phyloP scores from a whole-genome alignment of 2,113 vertebrate species.

The Dinomys branickii region DNA sequence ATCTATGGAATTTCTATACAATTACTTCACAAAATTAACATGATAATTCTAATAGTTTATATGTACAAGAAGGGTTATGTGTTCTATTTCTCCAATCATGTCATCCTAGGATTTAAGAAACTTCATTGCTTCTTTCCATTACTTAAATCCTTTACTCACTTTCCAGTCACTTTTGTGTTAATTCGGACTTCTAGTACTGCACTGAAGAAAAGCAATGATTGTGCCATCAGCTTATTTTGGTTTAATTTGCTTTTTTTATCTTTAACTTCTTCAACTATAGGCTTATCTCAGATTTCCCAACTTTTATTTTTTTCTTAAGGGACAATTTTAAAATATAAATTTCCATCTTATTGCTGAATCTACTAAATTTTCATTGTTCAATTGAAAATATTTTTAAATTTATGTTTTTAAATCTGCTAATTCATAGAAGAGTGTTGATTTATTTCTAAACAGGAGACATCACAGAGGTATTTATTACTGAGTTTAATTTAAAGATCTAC shows the following conservation, averaged over 20 bases:
- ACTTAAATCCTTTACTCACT: neutral
- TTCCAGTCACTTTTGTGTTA: neutral
- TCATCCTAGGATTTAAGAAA: neutral
- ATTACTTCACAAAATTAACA: neutral
- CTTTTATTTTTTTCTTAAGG: neutral
- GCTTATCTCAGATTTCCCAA: neutral
- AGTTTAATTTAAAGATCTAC: neutral
- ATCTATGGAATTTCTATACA: neutral
- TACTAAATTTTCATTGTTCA: neutral
- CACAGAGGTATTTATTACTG: neutral
- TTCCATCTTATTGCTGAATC: neutral
- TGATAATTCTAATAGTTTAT: neutral
- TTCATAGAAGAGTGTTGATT: neutral
- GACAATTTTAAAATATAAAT: neutral
- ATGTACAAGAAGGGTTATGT: neutral
- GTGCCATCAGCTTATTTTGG: neutral
- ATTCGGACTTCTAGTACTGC: neutral
- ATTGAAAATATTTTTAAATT: neutral
- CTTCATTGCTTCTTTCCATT: neutral
- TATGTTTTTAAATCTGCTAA: neutral
- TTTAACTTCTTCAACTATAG: neutral
- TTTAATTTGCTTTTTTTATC: neutral
- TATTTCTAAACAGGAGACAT: neutral
- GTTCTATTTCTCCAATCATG: neutral
- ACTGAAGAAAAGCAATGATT: neutral